Evolutionary conservation across 2,113 vertebrate genomes (phyloP).

Genomic region (Columba janthina): DNA sequence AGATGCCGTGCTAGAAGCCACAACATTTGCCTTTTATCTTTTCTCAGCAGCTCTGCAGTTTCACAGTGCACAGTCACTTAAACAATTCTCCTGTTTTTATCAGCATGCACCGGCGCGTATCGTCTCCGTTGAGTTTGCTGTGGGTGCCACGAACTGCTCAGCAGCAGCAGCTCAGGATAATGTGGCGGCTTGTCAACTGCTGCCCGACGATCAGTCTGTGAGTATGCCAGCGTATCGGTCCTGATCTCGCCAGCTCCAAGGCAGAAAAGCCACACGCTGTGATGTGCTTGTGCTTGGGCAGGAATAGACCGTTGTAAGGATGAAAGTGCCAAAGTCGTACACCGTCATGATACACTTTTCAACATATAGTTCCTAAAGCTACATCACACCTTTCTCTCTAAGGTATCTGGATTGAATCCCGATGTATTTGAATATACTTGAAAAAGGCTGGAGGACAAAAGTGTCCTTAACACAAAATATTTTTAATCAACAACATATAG

Average conservation of each 20-base stretch:
- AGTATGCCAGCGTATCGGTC: conserved; percentile 5
- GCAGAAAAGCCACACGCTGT: not conserved
- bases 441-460: not conserved
- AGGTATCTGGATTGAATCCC: not conserved
- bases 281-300: not conserved
- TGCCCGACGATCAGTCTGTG: conserved; percentile 57
- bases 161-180: conserved; percentile 26
- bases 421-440: not conserved
- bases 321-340: not conserved
- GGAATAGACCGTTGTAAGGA: not conserved
- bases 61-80: not conserved
- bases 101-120: not conserved
- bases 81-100: conserved; percentile 15
- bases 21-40: not conserved
- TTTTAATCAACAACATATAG: not conserved
- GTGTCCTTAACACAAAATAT: not conserved
- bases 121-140: conserved; percentile 65
- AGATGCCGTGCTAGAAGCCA: not conserved
- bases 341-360: not conserved
- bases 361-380: not conserved
- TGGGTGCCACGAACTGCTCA: conserved; percentile 73
- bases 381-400: not conserved
- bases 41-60: not conserved
- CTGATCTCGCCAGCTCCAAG: not conserved
- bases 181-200: conserved; percentile 42